These are phyloP conservation scores for Blastomussa wellsi DNA, from an alignment of 92 coral and sea anemone species.

Conservation along the genomic window DNA sequence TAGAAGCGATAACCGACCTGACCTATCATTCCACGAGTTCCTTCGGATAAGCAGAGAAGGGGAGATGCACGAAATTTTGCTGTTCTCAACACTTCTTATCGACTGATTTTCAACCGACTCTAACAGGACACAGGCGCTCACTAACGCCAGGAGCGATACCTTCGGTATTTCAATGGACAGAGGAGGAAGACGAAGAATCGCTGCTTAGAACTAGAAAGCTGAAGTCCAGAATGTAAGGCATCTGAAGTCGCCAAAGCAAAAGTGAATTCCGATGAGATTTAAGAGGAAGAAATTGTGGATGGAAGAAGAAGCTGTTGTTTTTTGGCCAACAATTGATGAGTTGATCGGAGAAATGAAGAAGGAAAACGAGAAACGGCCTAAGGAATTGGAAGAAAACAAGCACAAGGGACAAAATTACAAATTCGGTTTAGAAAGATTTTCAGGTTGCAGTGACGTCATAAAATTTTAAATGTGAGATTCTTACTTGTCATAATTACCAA, in stretches of 20 bases:
- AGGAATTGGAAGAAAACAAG: constrained; percentile 1
- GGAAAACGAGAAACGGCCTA: not conserved
- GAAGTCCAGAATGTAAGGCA: not conserved
- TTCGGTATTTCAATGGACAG: constrained; percentile 61
- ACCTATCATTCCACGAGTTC: constrained; percentile 55
- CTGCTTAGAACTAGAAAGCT: not conserved
- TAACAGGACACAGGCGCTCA: constrained; percentile 69
- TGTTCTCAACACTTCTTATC: constrained; percentile 65
- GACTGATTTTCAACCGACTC: constrained; percentile 63
- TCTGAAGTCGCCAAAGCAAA: not conserved
- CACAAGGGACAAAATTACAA: constrained; percentile 40
- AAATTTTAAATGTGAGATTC: no score
- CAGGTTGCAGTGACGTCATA: constrained; percentile 62
- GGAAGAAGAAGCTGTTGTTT: not conserved
- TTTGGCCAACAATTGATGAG: constrained; percentile 5
- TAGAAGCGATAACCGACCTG: no score
- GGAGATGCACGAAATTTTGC: constrained; percentile 3
- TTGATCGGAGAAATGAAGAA: constrained; percentile 4
- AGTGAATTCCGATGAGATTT: not conserved
- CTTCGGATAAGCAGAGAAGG: no score
- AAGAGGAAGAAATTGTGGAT: not conserved
- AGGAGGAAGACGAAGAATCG: not conserved
- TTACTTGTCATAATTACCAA: no score
- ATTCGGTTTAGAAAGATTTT: constrained; percentile 64
- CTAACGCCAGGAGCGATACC: constrained; percentile 53